Evolutionary conservation across 2,113 vertebrate species (phyloP), one percentile per base, ranked within the genome.

Genomic region (Aleadryas rufinucha): DNA sequence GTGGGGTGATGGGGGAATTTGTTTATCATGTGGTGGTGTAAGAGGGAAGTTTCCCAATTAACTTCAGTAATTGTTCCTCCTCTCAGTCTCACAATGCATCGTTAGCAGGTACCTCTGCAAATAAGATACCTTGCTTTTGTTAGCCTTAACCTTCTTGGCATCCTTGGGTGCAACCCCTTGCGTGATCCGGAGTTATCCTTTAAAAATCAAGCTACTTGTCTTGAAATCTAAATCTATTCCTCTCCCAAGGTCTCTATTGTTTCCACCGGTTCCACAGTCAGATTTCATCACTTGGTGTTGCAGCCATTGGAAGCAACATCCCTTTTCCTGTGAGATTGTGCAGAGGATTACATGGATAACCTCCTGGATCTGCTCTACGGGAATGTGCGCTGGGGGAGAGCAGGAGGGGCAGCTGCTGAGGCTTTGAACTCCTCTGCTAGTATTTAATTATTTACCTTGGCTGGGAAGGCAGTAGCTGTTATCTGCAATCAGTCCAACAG

Each of bases 11-110:
- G 14, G 18, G 18, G 52, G 35, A 28, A 44, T 93, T 88, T 88
- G 50, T 87, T 93, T 92, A 45, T 77, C 54, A 0, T 59, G 14
- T 39, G 75, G 52, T 92, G 86, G 64, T 52, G 84, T 35, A 84
- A 95, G 84, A 86, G 91, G 80, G 93, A 93, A 92, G 94, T 94
- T 96, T 95, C 95, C 78, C 95, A 95, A 91, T 78, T 63, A 71
- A 59, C 95, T 92, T 83, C 39, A 21, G 64, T 63, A 41, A 75
- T 94, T 87, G 86, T 93, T 97, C 76, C 68, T 93, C 35, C 61
- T 81, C 72, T 74, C 4, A 4, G 83, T 66, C 80, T 93, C 42
- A 95, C 94, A 95, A 95, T 91, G 94, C 44, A 13, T 93, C 8
- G 1, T 95, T 92, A 93, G 80, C 86, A 54, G 68, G 20, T 77